Percentiles rank a stretch among this genome's conserved stretches.
These are phyloP conservation scores for Dicyrtomina minuta DNA, from an alignment of 2,888 invertebrate species.

Conservation along the genomic window DNA sequence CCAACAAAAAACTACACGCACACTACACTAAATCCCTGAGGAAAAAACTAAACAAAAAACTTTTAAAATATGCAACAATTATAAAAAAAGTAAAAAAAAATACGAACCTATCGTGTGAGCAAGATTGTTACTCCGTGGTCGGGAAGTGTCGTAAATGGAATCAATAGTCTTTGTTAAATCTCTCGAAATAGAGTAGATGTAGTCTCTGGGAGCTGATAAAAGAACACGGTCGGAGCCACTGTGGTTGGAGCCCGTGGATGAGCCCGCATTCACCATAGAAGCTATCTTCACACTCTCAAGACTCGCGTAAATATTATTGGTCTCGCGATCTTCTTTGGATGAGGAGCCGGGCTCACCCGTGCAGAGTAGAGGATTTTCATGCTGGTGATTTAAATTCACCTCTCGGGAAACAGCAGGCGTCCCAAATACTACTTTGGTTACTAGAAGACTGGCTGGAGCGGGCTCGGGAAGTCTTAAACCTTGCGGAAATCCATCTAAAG, in stretches of 20 bases:
- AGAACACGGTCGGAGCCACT: conserved; percentile 54
- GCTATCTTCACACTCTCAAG: conserved; percentile 54
- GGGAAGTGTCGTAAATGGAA: conserved; percentile 54
- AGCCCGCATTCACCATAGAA: conserved; percentile 52
- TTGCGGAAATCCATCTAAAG: conserved; percentile 54
- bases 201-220: conserved; percentile 53
- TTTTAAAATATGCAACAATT: neutral
- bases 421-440: conserved; percentile 54
- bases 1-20: no score
- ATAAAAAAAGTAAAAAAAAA: conserved; percentile 8
- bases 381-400: conserved; percentile 53
- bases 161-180: conserved; percentile 54
- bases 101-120: conserved; percentile 52
- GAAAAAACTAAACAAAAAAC: neutral
- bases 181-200: conserved; percentile 54
- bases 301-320: conserved; percentile 54
- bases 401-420: conserved; percentile 53
- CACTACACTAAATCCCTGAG: no score
- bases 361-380: conserved; percentile 52
- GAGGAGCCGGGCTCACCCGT: conserved; percentile 48
- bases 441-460: conserved; percentile 53
- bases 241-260: conserved; percentile 53
- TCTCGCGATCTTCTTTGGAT: conserved; percentile 51
- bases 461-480: conserved; percentile 53
- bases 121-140: conserved; percentile 53